phyloP scores from a whole-genome alignment of 2,888 invertebrate genomes.

The Parnassius apollo region DNA sequence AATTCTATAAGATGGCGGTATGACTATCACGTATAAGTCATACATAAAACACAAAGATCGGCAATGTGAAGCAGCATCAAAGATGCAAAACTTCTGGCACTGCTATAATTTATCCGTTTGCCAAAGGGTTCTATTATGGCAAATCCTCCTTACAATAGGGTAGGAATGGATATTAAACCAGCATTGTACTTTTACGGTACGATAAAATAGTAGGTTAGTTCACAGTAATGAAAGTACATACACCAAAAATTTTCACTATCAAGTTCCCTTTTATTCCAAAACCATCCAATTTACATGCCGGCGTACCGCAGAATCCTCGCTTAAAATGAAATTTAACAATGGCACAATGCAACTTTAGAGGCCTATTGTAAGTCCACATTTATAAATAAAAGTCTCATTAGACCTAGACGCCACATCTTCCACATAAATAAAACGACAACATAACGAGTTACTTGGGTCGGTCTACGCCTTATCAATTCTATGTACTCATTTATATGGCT shows the following conservation, averaged over 20 bases:
- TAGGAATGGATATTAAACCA: too few relatives aligned
- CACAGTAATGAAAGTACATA: conserved; percentile 32
- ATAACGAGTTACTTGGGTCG: conserved; percentile 36
- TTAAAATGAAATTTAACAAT: conserved; percentile 74
- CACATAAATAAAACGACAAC: conserved; percentile 50
- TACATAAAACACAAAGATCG: too few relatives aligned
- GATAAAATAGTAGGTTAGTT: too few relatives aligned
- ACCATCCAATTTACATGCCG: conserved; percentile 73
- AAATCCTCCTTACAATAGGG: too few relatives aligned
- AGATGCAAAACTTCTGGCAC: too few relatives aligned
- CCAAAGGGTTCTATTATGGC: too few relatives aligned
- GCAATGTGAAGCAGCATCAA: too few relatives aligned
- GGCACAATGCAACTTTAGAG: conserved; percentile 71
- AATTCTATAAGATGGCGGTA: too few relatives aligned
- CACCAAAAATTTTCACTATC: conserved; percentile 48
- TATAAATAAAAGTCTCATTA: conserved; percentile 78
- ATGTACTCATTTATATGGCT: too few relatives aligned
- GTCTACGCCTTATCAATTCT: not conserved
- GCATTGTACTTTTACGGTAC: too few relatives aligned
- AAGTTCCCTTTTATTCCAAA: conserved; percentile 57
- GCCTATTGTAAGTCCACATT: conserved; percentile 67
- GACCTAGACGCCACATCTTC: conserved; percentile 61
- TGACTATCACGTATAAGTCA: too few relatives aligned
- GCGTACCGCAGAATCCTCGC: conserved; percentile 64
- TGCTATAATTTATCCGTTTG: too few relatives aligned